These are phyloP conservation scores for Crotalus viridis DNA, from an alignment of 2,113 vertebrate species.

Conservation along the genomic window DNA sequence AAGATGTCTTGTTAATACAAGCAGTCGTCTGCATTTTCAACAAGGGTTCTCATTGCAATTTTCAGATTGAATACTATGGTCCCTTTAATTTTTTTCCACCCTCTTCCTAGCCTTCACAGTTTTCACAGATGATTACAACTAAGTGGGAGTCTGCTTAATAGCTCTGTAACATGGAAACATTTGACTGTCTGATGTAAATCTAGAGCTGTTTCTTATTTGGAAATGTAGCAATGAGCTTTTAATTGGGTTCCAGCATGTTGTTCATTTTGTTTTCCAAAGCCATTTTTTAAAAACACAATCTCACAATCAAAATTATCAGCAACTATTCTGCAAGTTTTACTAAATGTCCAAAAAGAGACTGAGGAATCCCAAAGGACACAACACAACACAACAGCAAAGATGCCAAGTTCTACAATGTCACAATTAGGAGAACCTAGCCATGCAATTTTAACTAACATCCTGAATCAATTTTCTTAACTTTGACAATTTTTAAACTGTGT, in stretches of 20 bases:
- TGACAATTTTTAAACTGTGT: too few species aligned
- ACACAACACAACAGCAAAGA: neutral
- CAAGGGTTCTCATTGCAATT: neutral
- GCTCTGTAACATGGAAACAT: neutral
- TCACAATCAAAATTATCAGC: neutral
- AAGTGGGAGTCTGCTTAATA: neutral
- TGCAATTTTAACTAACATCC: neutral
- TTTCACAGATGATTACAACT: neutral
- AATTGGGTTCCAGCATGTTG: neutral
- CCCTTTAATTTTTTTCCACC: neutral
- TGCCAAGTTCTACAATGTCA: neutral
- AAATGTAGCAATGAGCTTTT: neutral
- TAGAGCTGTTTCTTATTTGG: neutral
- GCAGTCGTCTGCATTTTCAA: neutral
- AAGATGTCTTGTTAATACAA: neutral
- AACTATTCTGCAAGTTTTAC: neutral
- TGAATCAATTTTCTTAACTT: too few species aligned
- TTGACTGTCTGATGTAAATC: neutral
- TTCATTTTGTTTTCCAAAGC: neutral
- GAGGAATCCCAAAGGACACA: neutral
- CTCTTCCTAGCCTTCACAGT: neutral
- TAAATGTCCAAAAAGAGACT: neutral
- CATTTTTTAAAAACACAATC: neutral
- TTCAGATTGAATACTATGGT: slow-evolving; percentile 8
- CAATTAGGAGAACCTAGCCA: neutral